Evolutionary conservation across 2,888 invertebrate genomes (phyloP).

Genomic region (Synergus umbraculus): DNA sequence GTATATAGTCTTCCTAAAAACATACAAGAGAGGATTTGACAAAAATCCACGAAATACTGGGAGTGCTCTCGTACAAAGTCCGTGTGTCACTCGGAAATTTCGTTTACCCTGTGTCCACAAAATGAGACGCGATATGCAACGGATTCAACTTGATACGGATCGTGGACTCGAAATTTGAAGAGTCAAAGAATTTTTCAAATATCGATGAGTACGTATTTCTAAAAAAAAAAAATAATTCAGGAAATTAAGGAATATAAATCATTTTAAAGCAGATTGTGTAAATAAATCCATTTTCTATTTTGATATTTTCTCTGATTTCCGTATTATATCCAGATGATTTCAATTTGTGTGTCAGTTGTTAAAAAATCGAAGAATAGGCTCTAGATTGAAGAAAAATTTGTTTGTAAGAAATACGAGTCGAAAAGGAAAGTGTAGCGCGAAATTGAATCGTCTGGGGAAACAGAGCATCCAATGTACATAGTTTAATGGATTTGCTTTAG

Average conservation of each 20-base stretch:
- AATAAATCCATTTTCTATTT: too few species aligned
- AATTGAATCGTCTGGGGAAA: not conserved
- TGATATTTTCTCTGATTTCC: too few species aligned
- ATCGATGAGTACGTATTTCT: too few species aligned
- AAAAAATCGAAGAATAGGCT: not conserved
- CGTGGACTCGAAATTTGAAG: not conserved
- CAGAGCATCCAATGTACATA: not conserved
- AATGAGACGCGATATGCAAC: conserved; percentile 32
- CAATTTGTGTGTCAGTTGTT: not conserved
- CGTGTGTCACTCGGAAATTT: conserved; percentile 30
- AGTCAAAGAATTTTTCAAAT: not conserved
- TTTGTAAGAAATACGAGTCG: not conserved
- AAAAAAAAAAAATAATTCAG: too few species aligned
- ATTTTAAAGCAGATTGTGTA: too few species aligned
- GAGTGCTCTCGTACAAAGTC: conserved; percentile 12
- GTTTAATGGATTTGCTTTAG: conserved; percentile 6
- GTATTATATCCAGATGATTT: not conserved
- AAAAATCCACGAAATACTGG: conserved; percentile 11
- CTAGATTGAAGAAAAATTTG: not conserved
- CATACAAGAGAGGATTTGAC: conserved; percentile 37
- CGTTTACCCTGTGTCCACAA: conserved; percentile 34
- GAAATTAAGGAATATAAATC: too few species aligned
- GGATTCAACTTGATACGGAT: conserved; percentile 17
- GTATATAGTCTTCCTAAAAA: conserved; percentile 17
- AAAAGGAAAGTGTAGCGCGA: not conserved